Base-by-base conservation (phyloP, 2,797 vertebrate species). In the Sardinella longiceps region DNA sequence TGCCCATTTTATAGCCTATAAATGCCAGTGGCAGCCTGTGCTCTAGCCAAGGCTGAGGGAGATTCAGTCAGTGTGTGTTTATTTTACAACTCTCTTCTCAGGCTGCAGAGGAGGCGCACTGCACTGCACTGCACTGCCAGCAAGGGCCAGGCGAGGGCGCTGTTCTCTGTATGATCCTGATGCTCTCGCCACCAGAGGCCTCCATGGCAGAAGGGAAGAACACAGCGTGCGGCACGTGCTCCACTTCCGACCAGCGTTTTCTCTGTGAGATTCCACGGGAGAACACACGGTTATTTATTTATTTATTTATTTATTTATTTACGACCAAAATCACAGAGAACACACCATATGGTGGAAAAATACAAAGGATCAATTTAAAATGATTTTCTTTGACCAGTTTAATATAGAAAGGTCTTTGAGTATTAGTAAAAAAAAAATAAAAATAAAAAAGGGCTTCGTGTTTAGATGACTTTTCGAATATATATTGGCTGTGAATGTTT, bases 101-200 rank as follows among this genome's bases (percentile, higher is more conserved):
- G 66, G 66, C 66, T 18, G 33, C 33, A 39, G 14, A 74, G 63
- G 20, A 80, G 46, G 33, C 77, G 84, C 81, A 83, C 1, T 15
- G 83, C 58, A n/a, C n/a, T n/a, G n/a, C n/a, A n/a, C n/a, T n/a
- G n/a, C n/a, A n/a, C 1, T 15, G 83, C 58, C 80, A 30, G 23
- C 66, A 9, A 84, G 83, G 86, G 87, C 95, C 95, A 95, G 94
- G 91, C 87, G 94, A 92, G 95, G 94, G 94, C 92, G 92, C 91
- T 94, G 91, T 93, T 94, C 91, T 93, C 93, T 94, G 92, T 94
- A n/a, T n/a, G 87, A 90, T 88, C 88, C 90, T 85, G 89, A 86
- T 74, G 88, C 87, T 90, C 85, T 87, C 84, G 89, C 84, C 77
- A 15, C 14, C 48, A 50, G 48, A 30, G 66, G 30, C 66, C 30